Evolutionary conservation across 2,888 invertebrate species (phyloP).

Genomic region (Lepidocyrtinus sp.): DNA sequence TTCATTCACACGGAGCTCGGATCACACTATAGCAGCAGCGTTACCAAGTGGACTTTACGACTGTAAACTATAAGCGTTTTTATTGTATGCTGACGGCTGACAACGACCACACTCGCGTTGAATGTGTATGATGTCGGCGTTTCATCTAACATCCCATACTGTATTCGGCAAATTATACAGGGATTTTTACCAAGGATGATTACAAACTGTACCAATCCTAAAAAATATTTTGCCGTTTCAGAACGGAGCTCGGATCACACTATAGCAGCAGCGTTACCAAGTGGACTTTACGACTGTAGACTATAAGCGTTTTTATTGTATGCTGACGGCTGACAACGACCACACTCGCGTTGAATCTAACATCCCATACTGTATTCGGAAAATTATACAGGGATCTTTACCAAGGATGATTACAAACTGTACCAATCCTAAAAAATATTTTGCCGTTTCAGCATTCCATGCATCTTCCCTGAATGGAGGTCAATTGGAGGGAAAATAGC

Average conservation of each 20-base stretch:
- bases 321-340: neutral
- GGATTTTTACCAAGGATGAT: too few species aligned
- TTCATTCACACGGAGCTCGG: constrained; percentile 26
- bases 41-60: neutral
- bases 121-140: neutral
- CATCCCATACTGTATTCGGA: too few species aligned
- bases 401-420: too few species aligned
- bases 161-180: too few species aligned
- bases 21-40: neutral
- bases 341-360: neutral
- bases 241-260: neutral
- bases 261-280: neutral
- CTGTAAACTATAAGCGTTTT: too few species aligned
- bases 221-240: neutral
- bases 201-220: neutral
- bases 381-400: too few species aligned
- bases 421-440: neutral
- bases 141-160: too few species aligned
- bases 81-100: too few species aligned
- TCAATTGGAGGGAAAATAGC: neutral
- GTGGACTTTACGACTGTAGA: too few species aligned
- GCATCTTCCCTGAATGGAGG: neutral
- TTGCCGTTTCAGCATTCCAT: neutral
- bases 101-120: neutral
- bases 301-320: too few species aligned